A percentile compares a stretch with the other conserved stretches of the same genome.
Evolutionary conservation across 1,140 invertebrate species (phyloP).

Genomic region (Drosophila ogumai): DNA sequence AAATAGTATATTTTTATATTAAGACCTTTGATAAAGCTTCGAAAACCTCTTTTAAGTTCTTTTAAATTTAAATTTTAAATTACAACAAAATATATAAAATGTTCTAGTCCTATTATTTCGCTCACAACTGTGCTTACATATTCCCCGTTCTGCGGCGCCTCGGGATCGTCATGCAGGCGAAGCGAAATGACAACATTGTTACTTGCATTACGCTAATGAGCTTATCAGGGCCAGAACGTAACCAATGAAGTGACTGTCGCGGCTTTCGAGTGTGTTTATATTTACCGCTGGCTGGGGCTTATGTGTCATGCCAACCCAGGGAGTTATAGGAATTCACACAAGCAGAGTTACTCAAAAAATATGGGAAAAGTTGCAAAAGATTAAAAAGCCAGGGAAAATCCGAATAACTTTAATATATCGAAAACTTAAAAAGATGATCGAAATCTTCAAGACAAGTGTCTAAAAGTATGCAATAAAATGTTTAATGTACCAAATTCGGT

Average conservation of each 20-base stretch:
- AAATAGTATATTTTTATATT: neutral
- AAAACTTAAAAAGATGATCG: no score
- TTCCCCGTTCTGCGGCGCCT: neutral
- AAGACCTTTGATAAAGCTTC: neutral
- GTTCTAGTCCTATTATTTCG: neutral
- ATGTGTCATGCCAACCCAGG: conserved; percentile 44
- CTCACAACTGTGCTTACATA: conserved; percentile 2
- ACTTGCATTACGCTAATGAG: conserved; percentile 67
- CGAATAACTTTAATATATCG: no score
- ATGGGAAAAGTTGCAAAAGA: neutral
- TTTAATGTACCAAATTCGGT: no score
- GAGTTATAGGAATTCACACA: conserved; percentile 2
- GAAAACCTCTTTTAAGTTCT: no score
- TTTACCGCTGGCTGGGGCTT: conserved; percentile 32
- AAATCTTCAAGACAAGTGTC: neutral
- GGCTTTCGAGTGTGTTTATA: conserved; percentile 42
- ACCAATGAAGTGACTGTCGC: conserved; percentile 55
- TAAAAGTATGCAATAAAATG: neutral
- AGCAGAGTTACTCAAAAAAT: neutral
- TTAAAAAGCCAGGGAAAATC: no score
- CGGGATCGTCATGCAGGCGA: conserved; percentile 11
- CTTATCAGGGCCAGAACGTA: conserved; percentile 58
- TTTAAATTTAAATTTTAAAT: neutral
- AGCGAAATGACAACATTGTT: conserved; percentile 63
- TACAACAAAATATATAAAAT: neutral